These are phyloP conservation scores for Diglossa cyanea DNA, from an alignment of 2,797 vertebrate genomes.

Conservation along the genomic window DNA sequence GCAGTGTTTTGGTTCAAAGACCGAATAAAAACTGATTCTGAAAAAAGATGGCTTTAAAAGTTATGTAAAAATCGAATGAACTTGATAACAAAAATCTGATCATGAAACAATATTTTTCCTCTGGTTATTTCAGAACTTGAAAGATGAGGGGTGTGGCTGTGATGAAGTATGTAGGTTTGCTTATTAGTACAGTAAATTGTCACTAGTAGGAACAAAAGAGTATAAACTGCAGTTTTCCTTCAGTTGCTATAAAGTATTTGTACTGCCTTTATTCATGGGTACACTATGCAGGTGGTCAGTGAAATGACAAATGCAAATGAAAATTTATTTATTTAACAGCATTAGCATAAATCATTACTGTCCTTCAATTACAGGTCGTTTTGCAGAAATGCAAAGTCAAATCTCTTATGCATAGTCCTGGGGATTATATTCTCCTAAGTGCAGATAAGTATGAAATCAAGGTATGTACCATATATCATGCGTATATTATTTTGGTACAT, in stretches of 20 bases:
- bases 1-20: neutral
- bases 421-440: constrained; percentile 94
- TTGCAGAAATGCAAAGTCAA: constrained; percentile 95
- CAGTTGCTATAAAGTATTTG: neutral
- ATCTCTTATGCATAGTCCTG: constrained; percentile 94
- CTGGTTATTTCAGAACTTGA: neutral
- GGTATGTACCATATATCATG: constrained; percentile 73
- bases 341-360: neutral
- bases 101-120: neutral
- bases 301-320: neutral
- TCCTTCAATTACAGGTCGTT: constrained; percentile 83
- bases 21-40: neutral
- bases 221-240: neutral
- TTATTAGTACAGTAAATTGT: neutral
- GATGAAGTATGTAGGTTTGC: neutral
- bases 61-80: neutral
- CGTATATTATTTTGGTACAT: neutral
- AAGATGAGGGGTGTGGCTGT: neutral
- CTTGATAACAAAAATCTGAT: neutral
- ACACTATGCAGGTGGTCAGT: neutral
- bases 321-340: neutral
- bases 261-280: neutral
- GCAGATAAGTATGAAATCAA: constrained; percentile 99
- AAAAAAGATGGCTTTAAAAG: neutral
- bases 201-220: neutral